Evolutionary conservation across 2,113 vertebrate genomes (phyloP).

Genomic region (Campylomormyrus numenius): DNA sequence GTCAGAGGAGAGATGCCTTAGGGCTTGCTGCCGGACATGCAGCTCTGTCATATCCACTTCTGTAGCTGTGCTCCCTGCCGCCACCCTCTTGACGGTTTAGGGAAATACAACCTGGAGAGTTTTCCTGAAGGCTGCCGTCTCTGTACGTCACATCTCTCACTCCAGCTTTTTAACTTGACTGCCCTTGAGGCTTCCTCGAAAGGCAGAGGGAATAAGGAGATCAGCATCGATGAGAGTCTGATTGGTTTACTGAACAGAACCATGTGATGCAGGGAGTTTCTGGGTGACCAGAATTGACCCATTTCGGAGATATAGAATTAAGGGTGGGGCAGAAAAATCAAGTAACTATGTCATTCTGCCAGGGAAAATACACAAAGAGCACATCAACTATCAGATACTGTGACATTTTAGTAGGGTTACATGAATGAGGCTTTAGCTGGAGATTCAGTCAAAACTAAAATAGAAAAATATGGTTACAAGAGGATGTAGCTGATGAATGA

Average conservation of each 20-base stretch:
- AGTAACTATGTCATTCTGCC: neutral
- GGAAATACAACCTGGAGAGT: neutral
- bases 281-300: neutral
- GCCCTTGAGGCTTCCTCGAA: neutral
- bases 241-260: neutral
- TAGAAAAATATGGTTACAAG: neutral
- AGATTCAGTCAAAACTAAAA: neutral
- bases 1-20: neutral
- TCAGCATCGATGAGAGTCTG: neutral
- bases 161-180: neutral
- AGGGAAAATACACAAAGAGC: neutral
- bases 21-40: neutral
- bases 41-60: neutral
- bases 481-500: neutral
- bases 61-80: neutral
- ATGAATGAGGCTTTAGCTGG: neutral
- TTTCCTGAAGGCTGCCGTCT: neutral
- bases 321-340: neutral
- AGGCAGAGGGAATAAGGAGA: neutral
- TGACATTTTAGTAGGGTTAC: neutral
- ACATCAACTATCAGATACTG: neutral
- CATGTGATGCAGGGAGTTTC: neutral
- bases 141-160: neutral
- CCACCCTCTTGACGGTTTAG: neutral
- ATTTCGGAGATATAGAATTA: neutral